Percentiles rank a stretch among this genome's conserved stretches.
Conservation (phyloP, 2,113 vertebrate species). For the Ursus arctos region DNA sequence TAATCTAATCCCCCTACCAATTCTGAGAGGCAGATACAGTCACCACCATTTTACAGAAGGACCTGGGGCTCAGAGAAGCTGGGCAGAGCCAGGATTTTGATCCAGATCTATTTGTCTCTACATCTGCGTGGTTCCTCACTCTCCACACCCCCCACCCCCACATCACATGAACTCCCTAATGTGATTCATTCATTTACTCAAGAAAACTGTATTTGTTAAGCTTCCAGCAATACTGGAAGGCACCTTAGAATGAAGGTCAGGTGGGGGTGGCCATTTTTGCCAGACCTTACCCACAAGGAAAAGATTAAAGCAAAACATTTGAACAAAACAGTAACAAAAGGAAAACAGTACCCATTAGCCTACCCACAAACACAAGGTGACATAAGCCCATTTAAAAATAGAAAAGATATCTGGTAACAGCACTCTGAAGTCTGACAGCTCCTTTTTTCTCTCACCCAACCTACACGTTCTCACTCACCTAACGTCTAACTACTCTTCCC, state of each 20-base stretch:
- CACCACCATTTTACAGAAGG: not conserved
- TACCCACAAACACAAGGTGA: not conserved
- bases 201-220: not conserved
- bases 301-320: not conserved
- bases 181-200: not conserved
- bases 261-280: not conserved
- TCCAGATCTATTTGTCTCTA: not conserved
- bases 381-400: constrained; percentile 67
- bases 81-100: not conserved
- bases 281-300: not conserved
- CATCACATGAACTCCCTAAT: not conserved
- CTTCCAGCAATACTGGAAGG: fast-evolving
- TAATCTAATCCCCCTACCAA: not conserved
- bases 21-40: not conserved
- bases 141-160: not conserved
- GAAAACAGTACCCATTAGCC: not conserved
- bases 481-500: not conserved
- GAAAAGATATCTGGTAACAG: constrained; percentile 32
- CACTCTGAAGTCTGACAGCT: constrained; percentile 51
- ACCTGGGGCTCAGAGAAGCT: not conserved
- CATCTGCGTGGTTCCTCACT: fast-evolving
- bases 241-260: not conserved
- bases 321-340: not conserved
- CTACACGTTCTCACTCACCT: not conserved
- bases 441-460: constrained; percentile 9